Evolutionary conservation across 2,113 vertebrate genomes (phyloP).

Genomic region (Sula dactylatra): DNA sequence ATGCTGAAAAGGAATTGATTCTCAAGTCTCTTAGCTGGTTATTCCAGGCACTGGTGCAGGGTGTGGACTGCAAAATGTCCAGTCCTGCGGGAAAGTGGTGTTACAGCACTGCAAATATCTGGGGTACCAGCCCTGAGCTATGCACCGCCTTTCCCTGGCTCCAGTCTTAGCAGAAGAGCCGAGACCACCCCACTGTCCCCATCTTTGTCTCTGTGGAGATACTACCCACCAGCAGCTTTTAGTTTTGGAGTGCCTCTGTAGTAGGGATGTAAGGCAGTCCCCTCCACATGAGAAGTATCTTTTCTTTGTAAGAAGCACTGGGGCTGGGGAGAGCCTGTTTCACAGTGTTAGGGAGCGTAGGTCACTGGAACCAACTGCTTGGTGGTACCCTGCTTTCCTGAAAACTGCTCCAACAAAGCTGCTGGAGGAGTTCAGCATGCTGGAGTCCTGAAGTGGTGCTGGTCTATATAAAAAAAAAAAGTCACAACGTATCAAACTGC

Average conservation of each 20-base stretch:
- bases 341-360: not conserved
- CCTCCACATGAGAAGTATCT: not conserved
- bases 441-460: not conserved
- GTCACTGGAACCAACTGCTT: not conserved
- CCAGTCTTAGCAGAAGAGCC: not conserved
- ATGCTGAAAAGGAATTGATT: not conserved
- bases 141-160: not conserved
- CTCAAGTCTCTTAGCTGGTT: not conserved
- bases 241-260: not conserved
- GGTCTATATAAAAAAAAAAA: not conserved
- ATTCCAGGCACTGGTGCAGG: not conserved
- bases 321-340: not conserved
- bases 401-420: not conserved
- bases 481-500: not conserved
- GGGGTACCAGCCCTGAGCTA: not conserved
- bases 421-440: not conserved
- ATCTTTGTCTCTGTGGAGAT: not conserved
- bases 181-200: not conserved
- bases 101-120: not conserved
- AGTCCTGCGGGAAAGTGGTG: not conserved
- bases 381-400: not conserved
- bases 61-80: not conserved
- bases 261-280: not conserved
- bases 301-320: not conserved
- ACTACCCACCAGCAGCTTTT: not conserved